phyloP scores from a whole-genome alignment of 2,113 vertebrate genomes.

The Oceanites oceanicus region DNA sequence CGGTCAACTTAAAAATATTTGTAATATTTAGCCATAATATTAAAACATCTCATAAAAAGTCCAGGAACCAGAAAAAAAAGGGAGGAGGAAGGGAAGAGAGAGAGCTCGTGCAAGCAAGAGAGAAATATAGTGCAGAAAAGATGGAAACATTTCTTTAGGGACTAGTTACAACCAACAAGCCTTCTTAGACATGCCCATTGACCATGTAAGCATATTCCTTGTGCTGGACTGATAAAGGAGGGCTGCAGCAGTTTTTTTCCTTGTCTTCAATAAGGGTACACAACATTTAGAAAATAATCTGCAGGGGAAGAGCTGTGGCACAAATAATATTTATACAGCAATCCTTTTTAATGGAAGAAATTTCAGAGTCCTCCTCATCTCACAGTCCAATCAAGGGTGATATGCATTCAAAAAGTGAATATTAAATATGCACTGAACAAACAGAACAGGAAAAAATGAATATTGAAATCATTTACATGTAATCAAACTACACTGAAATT shows the following conservation, averaged over 20 bases:
- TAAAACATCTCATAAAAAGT: not conserved
- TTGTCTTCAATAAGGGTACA: slow-evolving; percentile 52
- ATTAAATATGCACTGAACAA: slow-evolving; percentile 60
- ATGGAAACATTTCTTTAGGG: slow-evolving; percentile 65
- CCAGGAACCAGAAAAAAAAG: not conserved
- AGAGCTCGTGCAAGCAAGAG: slow-evolving; percentile 12
- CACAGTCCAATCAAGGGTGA: slow-evolving; percentile 65
- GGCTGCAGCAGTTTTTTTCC: slow-evolving; percentile 33
- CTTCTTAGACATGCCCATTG: slow-evolving; percentile 72
- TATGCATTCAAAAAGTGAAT: slow-evolving; percentile 45
- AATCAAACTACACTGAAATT: slow-evolving; percentile 67
- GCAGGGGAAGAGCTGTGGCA: slow-evolving; percentile 42
- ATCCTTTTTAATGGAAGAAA: slow-evolving; percentile 46
- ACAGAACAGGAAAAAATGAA: slow-evolving; percentile 68
- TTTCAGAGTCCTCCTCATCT: slow-evolving; percentile 52
- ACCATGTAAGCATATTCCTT: slow-evolving; percentile 74
- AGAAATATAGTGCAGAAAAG: slow-evolving; percentile 14
- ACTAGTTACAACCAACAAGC: slow-evolving; percentile 66
- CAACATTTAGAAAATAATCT: slow-evolving; percentile 69
- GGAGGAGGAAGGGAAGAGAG: not conserved
- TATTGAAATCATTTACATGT: slow-evolving; percentile 69
- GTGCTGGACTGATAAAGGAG: slow-evolving; percentile 68
- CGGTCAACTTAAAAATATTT: not conserved
- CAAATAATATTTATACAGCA: slow-evolving; percentile 58
- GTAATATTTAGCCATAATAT: not conserved